Percentiles rank a stretch among this genome's conserved stretches.
Conservation (phyloP, 92 coral and sea anemone genomes). For the Epizoanthus illoricatus region DNA sequence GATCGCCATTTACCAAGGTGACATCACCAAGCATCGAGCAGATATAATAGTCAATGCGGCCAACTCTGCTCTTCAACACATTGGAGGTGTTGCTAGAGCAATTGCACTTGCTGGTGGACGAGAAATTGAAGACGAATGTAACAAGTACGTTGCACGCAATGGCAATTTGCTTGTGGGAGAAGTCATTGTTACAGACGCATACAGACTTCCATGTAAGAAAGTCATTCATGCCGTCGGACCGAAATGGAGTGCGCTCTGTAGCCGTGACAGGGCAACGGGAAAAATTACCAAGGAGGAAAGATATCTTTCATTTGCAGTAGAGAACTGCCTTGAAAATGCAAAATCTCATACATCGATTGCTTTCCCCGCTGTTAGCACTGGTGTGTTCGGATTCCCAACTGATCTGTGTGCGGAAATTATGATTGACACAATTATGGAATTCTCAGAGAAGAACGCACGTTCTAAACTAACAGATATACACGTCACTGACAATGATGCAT, state of each 20-base stretch:
- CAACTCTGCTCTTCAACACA: slow-evolving; percentile 48
- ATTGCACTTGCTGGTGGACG: slow-evolving; percentile 56
- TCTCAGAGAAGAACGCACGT: slow-evolving; percentile 29
- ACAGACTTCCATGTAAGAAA: slow-evolving; percentile 60
- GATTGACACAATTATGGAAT: slow-evolving; percentile 48
- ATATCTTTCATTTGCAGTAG: slow-evolving; percentile 35
- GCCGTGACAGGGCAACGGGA: slow-evolving; percentile 17
- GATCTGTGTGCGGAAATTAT: slow-evolving; percentile 60
- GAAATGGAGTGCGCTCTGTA: slow-evolving; percentile 32
- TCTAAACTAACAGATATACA: slow-evolving; percentile 54
- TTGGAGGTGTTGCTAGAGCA: slow-evolving; percentile 63
- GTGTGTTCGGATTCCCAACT: slow-evolving; percentile 57
- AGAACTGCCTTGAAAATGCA: slow-evolving; percentile 45
- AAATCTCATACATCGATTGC: slow-evolving; percentile 54
- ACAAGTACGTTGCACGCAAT: slow-evolving; percentile 15
- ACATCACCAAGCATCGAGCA: slow-evolving; percentile 55
- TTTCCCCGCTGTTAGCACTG: slow-evolving; percentile 74
- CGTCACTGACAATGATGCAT: slow-evolving; percentile 50
- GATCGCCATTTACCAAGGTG: slow-evolving; percentile 54
- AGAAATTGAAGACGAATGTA: slow-evolving; percentile 58
- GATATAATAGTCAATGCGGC: slow-evolving; percentile 77
- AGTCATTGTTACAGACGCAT: slow-evolving; percentile 49
- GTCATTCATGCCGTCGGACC: slow-evolving; percentile 75
- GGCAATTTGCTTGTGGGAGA: slow-evolving; percentile 49
- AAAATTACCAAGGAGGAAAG: slow-evolving; percentile 43